These are phyloP conservation scores for Acromyrmex heyeri DNA, from an alignment of 1,140 invertebrate species.

Conservation along the genomic window DNA sequence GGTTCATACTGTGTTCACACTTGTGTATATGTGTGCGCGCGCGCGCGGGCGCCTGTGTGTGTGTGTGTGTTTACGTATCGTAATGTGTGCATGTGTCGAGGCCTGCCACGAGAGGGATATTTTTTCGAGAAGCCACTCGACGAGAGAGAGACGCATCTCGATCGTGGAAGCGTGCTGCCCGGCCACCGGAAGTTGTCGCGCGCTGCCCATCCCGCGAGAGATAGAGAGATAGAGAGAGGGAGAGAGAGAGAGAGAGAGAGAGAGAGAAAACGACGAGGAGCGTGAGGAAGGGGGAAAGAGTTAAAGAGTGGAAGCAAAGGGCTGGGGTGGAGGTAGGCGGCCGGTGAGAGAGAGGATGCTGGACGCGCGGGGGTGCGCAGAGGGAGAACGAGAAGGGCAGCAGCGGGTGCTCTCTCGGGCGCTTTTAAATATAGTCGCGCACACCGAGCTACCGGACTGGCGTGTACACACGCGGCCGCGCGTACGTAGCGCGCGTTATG, in stretches of 20 bases:
- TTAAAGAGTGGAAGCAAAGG: conserved; percentile 59
- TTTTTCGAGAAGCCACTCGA: conserved; percentile 72
- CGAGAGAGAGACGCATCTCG: conserved; percentile 68
- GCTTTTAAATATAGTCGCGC: conserved; percentile 80
- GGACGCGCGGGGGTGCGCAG: conserved; percentile 5
- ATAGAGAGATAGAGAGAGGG: conserved; percentile 27
- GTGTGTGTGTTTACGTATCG: conserved; percentile 64
- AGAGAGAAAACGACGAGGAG: no score
- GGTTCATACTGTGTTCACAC: conserved; percentile 56
- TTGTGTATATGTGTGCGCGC: not conserved
- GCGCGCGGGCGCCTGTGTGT: not conserved
- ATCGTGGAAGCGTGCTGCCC: conserved; percentile 71
- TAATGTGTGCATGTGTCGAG: conserved; percentile 62
- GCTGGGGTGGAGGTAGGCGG: conserved; percentile 57
- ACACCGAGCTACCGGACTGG: conserved; percentile 38
- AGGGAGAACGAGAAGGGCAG: conserved; percentile 46
- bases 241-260: not conserved
- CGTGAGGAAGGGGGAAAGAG: conserved; percentile 55
- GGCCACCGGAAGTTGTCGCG: conserved; percentile 75
- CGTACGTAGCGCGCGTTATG: conserved; percentile 31
- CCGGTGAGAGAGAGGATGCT: conserved; percentile 32
- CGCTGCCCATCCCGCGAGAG: conserved; percentile 44
- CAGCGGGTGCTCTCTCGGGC: conserved; percentile 69
- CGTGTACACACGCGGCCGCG: conserved; percentile 9
- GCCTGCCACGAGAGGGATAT: conserved; percentile 65